A percentile compares a stretch with the other conserved stretches of the same genome.
Evolutionary conservation across 2,888 invertebrate genomes (phyloP).

Genomic region (Plebejus melissa): DNA sequence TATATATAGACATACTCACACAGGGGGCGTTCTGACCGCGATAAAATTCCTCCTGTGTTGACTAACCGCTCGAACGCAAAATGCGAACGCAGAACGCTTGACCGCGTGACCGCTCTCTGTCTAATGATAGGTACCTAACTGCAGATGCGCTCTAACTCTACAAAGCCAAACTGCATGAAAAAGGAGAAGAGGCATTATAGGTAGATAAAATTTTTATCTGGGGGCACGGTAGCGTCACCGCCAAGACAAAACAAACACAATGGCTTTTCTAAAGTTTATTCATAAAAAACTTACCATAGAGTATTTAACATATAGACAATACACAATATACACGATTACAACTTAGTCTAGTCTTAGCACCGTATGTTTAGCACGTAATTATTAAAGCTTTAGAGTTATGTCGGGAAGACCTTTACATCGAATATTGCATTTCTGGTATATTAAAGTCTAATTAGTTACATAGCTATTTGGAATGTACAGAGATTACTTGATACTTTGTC

Average conservation of each 20-base stretch:
- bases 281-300: slow-evolving; percentile 12
- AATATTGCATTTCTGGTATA: slow-evolving; percentile 4
- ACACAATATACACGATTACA: slow-evolving; percentile 19
- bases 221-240: not conserved
- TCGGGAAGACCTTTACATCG: not conserved
- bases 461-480: slow-evolving; percentile 15
- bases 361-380: slow-evolving; percentile 25
- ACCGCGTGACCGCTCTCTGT: no score
- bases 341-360: slow-evolving; percentile 23
- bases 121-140: no score
- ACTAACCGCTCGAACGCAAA: no score
- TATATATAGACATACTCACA: no score
- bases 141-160: no score
- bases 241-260: not conserved
- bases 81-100: no score
- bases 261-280: slow-evolving; percentile 3
- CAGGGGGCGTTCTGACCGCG: no score
- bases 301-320: slow-evolving; percentile 14
- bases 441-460: not conserved
- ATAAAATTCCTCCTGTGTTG: no score
- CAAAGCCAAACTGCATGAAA: no score
- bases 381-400: slow-evolving; percentile 22
- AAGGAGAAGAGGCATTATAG: no score
- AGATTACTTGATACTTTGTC: not conserved
- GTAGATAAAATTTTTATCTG: not conserved